A percentile compares a stretch with the other conserved stretches of the same genome.
Conservation (phyloP, 2,888 invertebrate species). For the Lamellibrachia satsuma region DNA sequence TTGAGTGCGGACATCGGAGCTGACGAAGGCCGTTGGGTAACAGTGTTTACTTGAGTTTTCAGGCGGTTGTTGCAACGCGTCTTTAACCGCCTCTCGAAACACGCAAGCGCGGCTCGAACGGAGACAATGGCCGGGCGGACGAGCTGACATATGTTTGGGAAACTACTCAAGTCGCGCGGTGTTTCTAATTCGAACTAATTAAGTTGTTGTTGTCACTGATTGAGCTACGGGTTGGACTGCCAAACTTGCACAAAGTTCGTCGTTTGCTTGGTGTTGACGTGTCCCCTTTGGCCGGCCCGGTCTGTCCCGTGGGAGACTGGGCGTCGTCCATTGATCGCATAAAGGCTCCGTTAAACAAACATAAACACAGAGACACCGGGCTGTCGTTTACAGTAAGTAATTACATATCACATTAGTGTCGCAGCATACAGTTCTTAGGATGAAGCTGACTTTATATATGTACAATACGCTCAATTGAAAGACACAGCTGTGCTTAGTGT, state of each 20-base stretch:
- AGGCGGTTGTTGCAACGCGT: background rate
- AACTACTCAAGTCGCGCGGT: conserved; percentile 3
- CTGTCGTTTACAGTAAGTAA: background rate
- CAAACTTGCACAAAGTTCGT: background rate
- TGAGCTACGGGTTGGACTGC: background rate
- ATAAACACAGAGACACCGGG: background rate
- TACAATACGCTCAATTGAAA: too few relatives aligned
- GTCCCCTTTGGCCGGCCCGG: background rate
- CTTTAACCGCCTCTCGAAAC: background rate
- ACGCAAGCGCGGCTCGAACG: background rate
- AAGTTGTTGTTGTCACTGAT: background rate
- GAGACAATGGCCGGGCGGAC: background rate
- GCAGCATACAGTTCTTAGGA: background rate
- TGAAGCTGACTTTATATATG: too few relatives aligned
- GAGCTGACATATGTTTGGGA: background rate
- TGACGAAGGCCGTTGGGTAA: background rate
- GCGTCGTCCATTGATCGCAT: background rate
- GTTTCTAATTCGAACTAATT: background rate
- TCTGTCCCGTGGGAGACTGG: background rate
- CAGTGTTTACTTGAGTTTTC: background rate
- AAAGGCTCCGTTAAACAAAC: background rate
- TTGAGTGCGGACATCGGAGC: background rate
- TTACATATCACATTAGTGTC: background rate
- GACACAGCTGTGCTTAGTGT: too few relatives aligned
- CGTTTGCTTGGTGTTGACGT: conserved; percentile 3